Percentiles rank a stretch among this genome's conserved stretches.
phyloP scores from a whole-genome alignment of 2,113 vertebrate species.

The Caretta caretta region DNA sequence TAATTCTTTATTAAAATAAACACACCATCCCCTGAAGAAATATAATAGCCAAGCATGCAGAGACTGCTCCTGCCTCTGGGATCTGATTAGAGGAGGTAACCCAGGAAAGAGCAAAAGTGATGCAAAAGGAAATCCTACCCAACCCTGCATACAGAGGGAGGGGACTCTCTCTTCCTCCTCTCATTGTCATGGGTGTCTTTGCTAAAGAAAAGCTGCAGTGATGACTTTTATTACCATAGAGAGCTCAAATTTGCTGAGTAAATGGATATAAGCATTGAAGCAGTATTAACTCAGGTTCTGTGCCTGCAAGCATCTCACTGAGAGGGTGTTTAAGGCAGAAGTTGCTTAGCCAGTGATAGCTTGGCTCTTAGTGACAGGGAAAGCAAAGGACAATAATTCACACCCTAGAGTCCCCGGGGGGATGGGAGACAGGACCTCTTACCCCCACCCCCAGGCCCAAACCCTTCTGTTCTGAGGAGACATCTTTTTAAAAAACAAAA shows the following conservation, averaged over 20 bases:
- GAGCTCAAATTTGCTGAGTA: not conserved
- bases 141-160: not conserved
- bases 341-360: not conserved
- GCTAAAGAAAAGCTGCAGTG: not conserved
- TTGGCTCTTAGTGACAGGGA: not conserved
- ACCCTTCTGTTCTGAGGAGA: not conserved
- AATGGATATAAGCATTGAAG: not conserved
- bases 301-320: not conserved
- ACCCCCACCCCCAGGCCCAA: not conserved
- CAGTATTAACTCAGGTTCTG: not conserved
- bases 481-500: not conserved
- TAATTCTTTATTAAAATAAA: not conserved
- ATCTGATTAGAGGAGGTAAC: not conserved
- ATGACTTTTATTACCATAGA: not conserved
- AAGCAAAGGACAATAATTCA: not conserved
- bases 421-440: not conserved
- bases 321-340: not conserved
- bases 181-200: not conserved
- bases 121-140: not conserved
- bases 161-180: not conserved
- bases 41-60: not conserved
- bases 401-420: not conserved
- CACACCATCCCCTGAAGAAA: not conserved
- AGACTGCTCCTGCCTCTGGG: not conserved
- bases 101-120: not conserved